Evolutionary conservation across 2,797 vertebrate species (phyloP).

Genomic region (Salarias fasciatus): DNA sequence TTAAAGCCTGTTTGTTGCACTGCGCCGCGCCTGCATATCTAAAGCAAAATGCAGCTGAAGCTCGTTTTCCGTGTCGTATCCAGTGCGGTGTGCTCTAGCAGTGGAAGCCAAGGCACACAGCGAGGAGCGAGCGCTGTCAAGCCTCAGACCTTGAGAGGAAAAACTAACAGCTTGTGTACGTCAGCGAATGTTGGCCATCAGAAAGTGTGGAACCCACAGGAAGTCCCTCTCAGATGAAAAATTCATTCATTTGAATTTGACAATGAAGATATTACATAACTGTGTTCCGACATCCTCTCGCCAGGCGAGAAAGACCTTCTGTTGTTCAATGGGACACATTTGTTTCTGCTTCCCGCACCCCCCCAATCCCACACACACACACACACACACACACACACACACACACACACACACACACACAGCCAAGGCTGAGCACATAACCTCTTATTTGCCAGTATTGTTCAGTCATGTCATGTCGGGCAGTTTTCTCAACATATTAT

Average conservation of each 20-base stretch:
- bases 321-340: constrained; percentile 18
- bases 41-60: background rate
- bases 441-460: too few species aligned
- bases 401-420: too few species aligned
- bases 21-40: background rate
- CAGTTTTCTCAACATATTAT: too few species aligned
- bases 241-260: constrained; percentile 35
- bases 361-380: too few species aligned
- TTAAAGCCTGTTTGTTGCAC: constrained; percentile 13
- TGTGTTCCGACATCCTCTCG: constrained; percentile 25
- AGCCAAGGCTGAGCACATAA: too few species aligned
- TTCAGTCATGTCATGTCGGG: too few species aligned
- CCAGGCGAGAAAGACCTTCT: constrained; percentile 32
- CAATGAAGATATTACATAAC: constrained; percentile 39
- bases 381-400: too few species aligned
- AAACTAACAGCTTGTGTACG: constrained; percentile 19
- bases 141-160: constrained; percentile 29
- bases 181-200: constrained; percentile 33
- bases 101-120: background rate
- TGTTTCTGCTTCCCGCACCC: background rate
- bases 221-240: constrained; percentile 37
- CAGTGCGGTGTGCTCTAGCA: constrained; percentile 9
- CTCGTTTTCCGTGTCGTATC: constrained; percentile 14
- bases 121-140: constrained; percentile 7
- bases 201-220: constrained; percentile 27